Conservation (phyloP, 2,113 vertebrate species). For the Lethenteron reissneri region DNA sequence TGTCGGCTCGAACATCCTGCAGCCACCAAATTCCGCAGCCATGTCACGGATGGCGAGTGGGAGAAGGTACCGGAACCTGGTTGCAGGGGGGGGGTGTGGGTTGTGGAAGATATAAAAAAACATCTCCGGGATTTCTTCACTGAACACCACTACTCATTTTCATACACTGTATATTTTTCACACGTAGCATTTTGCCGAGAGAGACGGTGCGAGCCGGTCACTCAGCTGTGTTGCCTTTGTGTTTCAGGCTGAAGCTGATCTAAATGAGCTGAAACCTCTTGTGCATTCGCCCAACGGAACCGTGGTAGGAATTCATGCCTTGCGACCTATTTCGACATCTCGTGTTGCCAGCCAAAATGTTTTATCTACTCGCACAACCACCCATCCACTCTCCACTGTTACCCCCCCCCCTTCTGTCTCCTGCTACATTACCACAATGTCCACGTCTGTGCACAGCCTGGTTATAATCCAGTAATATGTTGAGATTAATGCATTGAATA, state of each 20-base stretch:
- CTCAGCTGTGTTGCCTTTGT: conserved; percentile 18
- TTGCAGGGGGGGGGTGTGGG: conserved; percentile 3
- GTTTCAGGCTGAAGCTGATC: conserved; percentile 77
- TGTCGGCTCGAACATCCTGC: conserved; percentile 96
- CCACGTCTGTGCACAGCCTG: too few relatives aligned
- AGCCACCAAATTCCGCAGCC: conserved; percentile 97
- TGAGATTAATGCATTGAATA: too few relatives aligned
- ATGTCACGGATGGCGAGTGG: conserved; percentile 99
- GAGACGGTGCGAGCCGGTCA: too few relatives aligned
- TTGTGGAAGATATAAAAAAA: too few relatives aligned
- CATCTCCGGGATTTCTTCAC: too few relatives aligned
- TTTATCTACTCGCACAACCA: background rate
- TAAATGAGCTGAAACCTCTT: conserved; percentile 89
- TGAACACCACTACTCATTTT: too few relatives aligned
- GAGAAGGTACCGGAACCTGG: conserved; percentile 71
- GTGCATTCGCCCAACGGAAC: conserved; percentile 89
- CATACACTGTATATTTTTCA: too few relatives aligned
- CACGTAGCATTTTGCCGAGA: too few relatives aligned
- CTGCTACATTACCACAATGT: too few relatives aligned
- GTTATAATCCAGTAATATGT: too few relatives aligned
- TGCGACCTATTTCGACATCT: conserved; percentile 11
- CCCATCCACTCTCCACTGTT: background rate
- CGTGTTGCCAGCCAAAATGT: background rate
- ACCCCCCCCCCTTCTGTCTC: too few relatives aligned
- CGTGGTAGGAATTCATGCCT: conserved; percentile 52